Evolutionary conservation across 2,113 vertebrate species (phyloP).

Genomic region (Polyodon spathula): DNA sequence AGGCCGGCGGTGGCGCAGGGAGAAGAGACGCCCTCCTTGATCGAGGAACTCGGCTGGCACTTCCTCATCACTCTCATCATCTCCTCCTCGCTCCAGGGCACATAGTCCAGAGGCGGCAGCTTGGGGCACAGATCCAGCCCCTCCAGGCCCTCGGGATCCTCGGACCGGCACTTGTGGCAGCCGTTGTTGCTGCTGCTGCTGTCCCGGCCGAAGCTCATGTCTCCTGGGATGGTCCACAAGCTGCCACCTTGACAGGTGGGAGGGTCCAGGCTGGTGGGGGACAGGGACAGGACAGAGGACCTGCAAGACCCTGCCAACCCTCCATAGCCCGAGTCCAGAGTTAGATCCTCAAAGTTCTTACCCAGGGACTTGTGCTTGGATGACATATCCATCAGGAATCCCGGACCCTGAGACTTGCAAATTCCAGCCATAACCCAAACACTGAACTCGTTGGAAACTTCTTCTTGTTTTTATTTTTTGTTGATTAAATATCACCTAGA

Average conservation of each 20-base stretch:
- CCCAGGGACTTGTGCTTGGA: constrained; percentile 50
- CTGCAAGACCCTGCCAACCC: constrained; percentile 66
- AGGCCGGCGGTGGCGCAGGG: constrained; percentile 17
- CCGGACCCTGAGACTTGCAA: no score
- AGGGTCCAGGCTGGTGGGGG: constrained; percentile 52
- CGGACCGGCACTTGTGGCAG: constrained; percentile 2
- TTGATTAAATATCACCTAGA: no score
- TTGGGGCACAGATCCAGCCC: constrained; percentile 57
- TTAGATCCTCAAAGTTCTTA: constrained; percentile 71
- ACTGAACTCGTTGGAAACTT: no score
- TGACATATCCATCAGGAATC: no score
- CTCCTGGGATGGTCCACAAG: constrained; percentile 18
- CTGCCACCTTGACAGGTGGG: constrained; percentile 35
- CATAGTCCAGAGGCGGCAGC: constrained; percentile 62
- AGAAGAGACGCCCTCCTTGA: no score
- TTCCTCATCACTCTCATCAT: constrained; percentile 54
- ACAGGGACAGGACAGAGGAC: constrained; percentile 67
- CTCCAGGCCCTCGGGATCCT: constrained; percentile 51
- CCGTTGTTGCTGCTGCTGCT: constrained; percentile 1
- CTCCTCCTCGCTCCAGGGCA: constrained; percentile 62
- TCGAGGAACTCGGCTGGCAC: constrained; percentile 25
- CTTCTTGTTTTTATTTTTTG: no score
- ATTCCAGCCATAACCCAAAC: no score
- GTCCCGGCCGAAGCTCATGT: no score
- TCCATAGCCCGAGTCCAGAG: constrained; percentile 72